Evolutionary conservation across 2,888 invertebrate species (phyloP), one percentile per base, ranked within the genome.

Genomic region (Leptarthrus brevirostris): DNA sequence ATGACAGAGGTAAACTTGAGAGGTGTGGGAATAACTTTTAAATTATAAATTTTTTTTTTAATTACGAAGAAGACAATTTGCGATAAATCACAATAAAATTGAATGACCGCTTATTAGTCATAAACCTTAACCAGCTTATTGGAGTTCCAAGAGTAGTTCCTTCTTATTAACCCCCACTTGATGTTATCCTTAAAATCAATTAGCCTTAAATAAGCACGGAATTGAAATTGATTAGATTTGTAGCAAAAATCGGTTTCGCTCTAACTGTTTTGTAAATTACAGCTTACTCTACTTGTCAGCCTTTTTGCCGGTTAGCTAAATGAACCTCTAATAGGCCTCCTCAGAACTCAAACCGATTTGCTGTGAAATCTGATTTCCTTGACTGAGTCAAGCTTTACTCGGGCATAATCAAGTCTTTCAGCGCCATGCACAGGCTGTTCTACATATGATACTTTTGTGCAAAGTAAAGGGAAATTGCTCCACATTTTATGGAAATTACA

Each of bases 401-500:
- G 30, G 16, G 30, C 30, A 30, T 36, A 58, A 20, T 36, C 58
- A 40, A 40, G 40, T n/a, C 40, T 58, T 36, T 36, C 58, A 36
- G n/a, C 58, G 36, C 12, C 58, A 12, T 36, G 16, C 58, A 18
- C 20, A 16, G 14, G 10, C 8, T 14, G 8, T 18, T 8, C 0
- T 18, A 58, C 36, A 36, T 47, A 64, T 64, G 64, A 47, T 64
- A 12, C 14, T 16, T 64, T 44, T 40, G 14, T 24, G 10, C 64
- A 64, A 64, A 44, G 20, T 47, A 22, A 36, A 18, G 54, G 70
- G 54, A 36, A 54, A 71, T 52, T 54, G 54, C 40, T 71, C 40
- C 16, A 71, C 53, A 71, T 71, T 71, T 71, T 71, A 71, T 71
- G 70, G 70, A 71, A 71, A 71, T 71, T 71, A 24, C 70, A 49